Base-by-base conservation (phyloP, 2,797 vertebrate genomes). In the Alosa sapidissima region DNA sequence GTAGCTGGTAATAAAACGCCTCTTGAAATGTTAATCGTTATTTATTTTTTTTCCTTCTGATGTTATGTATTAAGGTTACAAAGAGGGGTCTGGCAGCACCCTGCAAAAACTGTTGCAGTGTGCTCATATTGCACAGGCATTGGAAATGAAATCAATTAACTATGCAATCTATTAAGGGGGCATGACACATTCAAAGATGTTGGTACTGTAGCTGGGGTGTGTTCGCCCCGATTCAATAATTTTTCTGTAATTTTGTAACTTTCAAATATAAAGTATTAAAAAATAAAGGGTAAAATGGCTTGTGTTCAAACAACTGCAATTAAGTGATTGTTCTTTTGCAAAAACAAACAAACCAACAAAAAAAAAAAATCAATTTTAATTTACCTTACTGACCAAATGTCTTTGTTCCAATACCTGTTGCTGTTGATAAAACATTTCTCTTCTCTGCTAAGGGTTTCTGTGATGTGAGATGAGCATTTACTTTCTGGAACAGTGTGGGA, bases 351-450 rank as follows among this genome's bases (percentile, higher is more conserved):
- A 33, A 65, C 24, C 8, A 65, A 24, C 0, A 65, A 6, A 3
- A n/a, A n/a, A n/a, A n/a, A n/a, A n/a, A n/a, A n/a, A n/a, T n/a
- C n/a, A n/a, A n/a, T n/a, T n/a, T n/a, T 5, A 19, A 65, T 36
- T 16, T 72, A 72, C 68, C 11, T 72, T 33, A 7, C 11, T 68
- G 28, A 10, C 24, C 62, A 68, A 68, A 68, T 68, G 11, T 68
- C 62, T 68, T 68, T 68, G 62, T 68, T 33, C 11, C 28, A 68
- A 68, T 68, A 68, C 24, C 28, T 9, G n/a, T 68, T 8, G 2
- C 62, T 60, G 58, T n/a, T 60, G 24, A 65, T 65, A 21, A 65
- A 72, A 72, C 68, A 72, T 72, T 72, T 72, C 68, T 33, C 3
- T 41, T 72, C 16, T 72, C 28, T 72, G 68, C 33, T 33, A 36